Conservation (phyloP, 2,888 invertebrate species). For the Drosophila flavopinicola region DNA sequence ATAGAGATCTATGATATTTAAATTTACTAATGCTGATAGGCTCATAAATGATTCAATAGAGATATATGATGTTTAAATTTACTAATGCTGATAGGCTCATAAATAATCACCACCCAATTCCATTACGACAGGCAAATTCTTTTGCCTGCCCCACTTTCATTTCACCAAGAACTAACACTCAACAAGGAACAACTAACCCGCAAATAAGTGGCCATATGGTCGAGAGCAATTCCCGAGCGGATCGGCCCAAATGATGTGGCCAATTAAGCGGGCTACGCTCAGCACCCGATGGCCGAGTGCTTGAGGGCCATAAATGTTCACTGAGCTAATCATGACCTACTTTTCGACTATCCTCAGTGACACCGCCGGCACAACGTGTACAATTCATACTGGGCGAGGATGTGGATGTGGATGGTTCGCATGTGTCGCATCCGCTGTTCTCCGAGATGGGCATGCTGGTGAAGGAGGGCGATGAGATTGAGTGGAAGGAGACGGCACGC, state of each 20-base stretch:
- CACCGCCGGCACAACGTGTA: conserved; percentile 97
- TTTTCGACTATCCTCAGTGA: conserved; percentile 86
- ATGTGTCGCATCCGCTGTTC: conserved; percentile 96
- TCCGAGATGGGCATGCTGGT: conserved; percentile 99
- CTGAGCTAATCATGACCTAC: conserved; percentile 37
- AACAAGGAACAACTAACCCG: conserved; percentile 13
- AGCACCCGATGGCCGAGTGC: conserved; percentile 10
- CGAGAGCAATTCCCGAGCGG: conserved; percentile 31
- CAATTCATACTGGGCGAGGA: conserved; percentile 99
- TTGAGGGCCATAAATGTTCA: conserved; percentile 28
- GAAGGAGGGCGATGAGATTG: conserved; percentile 92
- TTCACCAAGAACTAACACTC: conserved; percentile 16
- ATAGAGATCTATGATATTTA: neutral
- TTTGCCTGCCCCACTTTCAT: conserved; percentile 26
- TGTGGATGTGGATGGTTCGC: conserved; percentile 91
- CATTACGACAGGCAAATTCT: neutral
- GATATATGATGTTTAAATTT: neutral
- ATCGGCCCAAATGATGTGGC: conserved; percentile 29
- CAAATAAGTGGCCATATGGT: conserved; percentile 49
- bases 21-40: no score
- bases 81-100: neutral
- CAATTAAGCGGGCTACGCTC: conserved; percentile 31
- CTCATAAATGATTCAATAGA: no score
- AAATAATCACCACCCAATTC: conserved; percentile 1
- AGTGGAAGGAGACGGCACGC: conserved; percentile 99